Conservation (phyloP, 2,888 invertebrate species). For the Leptura quadrifasciata region DNA sequence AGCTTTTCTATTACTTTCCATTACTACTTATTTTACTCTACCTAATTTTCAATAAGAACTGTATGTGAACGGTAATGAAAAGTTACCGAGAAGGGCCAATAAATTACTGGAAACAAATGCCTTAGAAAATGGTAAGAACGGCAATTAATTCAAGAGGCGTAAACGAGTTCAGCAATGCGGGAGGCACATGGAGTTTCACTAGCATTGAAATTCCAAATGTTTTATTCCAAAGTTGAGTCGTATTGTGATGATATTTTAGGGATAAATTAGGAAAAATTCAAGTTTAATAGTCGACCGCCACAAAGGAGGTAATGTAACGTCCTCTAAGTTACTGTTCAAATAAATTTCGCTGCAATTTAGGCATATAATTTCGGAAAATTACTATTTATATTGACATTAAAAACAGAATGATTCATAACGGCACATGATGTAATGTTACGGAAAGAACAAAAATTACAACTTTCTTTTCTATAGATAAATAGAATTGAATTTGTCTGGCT, state of each 20-base stretch:
- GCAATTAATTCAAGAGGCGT: conserved; percentile 30
- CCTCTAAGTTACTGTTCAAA: too few relatives aligned
- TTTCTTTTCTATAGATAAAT: too few relatives aligned
- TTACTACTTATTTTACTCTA: not conserved
- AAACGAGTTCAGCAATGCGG: conserved; percentile 5
- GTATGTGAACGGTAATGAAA: not conserved
- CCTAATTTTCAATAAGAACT: not conserved
- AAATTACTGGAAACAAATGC: conserved; percentile 29
- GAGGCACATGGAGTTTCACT: conserved; percentile 19
- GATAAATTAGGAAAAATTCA: not conserved
- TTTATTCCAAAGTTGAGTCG: not conserved
- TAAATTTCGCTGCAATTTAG: too few relatives aligned
- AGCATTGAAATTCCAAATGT: not conserved
- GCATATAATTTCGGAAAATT: too few relatives aligned
- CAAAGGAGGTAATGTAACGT: too few relatives aligned
- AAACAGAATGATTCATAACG: too few relatives aligned
- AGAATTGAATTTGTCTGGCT: too few relatives aligned
- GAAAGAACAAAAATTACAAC: too few relatives aligned
- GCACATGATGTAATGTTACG: too few relatives aligned
- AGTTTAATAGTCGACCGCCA: too few relatives aligned
- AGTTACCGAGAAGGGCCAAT: not conserved
- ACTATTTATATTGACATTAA: too few relatives aligned
- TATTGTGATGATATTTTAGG: not conserved
- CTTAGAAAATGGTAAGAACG: conserved; percentile 25
- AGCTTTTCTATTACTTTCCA: not conserved